These are phyloP conservation scores for Takifugu bimaculatus DNA, from an alignment of 2,113 vertebrate genomes.

Conservation along the genomic window DNA sequence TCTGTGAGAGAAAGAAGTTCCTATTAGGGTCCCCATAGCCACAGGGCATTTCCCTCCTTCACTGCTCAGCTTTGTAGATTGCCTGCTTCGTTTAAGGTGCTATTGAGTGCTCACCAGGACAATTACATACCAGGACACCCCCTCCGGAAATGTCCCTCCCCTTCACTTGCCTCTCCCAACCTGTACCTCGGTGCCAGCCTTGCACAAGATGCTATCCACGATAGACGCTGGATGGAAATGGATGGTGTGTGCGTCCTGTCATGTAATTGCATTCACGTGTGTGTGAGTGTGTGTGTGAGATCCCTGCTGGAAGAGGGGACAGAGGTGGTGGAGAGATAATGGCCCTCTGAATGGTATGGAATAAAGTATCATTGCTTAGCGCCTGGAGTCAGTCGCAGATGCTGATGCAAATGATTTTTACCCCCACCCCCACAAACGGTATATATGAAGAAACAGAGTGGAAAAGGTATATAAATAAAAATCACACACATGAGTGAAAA, in stretches of 20 bases:
- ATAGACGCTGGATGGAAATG: slow-evolving; percentile 73
- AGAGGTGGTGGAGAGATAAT: slow-evolving; percentile 78
- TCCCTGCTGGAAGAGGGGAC: slow-evolving; percentile 58
- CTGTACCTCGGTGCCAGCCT: slow-evolving; percentile 72
- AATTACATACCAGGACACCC: slow-evolving; percentile 80
- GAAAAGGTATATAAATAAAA: slow-evolving; percentile 78
- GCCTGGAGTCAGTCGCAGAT: slow-evolving; percentile 83
- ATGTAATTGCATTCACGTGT: slow-evolving; percentile 56
- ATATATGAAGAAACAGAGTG: slow-evolving; percentile 77
- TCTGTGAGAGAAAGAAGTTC: slow-evolving; percentile 80
- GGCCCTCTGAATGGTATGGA: slow-evolving; percentile 80
- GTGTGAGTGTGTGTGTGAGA: slow-evolving; percentile 53
- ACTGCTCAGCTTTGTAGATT: slow-evolving; percentile 79
- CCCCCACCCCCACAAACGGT: slow-evolving; percentile 77
- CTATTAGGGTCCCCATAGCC: slow-evolving; percentile 80
- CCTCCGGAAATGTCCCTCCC: slow-evolving; percentile 68
- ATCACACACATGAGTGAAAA: slow-evolving; percentile 74
- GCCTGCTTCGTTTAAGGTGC: slow-evolving; percentile 83
- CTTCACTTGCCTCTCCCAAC: slow-evolving; percentile 59
- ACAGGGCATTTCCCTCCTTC: slow-evolving; percentile 77
- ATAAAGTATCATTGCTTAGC: slow-evolving; percentile 82
- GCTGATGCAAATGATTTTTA: slow-evolving; percentile 81
- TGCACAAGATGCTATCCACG: slow-evolving; percentile 75
- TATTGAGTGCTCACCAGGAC: slow-evolving; percentile 83
- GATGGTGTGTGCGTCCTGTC: slow-evolving; percentile 44